Base-by-base conservation (phyloP, 1,140 invertebrate genomes). In the Cherax destructor region DNA sequence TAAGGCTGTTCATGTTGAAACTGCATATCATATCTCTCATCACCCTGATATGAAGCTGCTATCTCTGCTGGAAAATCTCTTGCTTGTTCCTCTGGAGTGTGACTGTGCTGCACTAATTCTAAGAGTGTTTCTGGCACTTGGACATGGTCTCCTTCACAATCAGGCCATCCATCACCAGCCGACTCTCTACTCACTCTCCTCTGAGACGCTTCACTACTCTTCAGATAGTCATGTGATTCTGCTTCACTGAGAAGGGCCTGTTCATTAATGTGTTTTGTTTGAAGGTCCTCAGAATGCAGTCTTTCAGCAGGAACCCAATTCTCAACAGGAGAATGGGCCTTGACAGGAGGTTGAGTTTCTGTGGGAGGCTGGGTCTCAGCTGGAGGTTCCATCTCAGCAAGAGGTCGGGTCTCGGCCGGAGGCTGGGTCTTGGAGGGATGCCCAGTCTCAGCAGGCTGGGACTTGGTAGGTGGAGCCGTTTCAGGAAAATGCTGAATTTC, bases 91-190 rank as follows among this genome's bases (percentile, higher is more conserved):
- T 50, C 59, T 74, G 61, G 10, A 21, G 49, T 21, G 24, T 74
- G 61, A 41, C 72, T 24, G 4, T 83, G 80, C 18, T 90, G 88
- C n/a, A 83, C 13, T 3, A 50, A 49, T 79, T 78, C 49, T 52
- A n/a, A 24, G 11, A 61, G 49, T 6, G 50, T 49, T 88, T 79
- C n/a, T 88, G 41, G 41, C 52, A 24, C 65, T 4, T 65, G 79
- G 21, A 18, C 16, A 41, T 49, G n/a, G 3, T 83, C 30, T 50
- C 50, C 83, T 56, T 91, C 89, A 83, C 89, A 91, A 24, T 91
- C 83, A 52, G 89, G 89, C 89, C 89, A 91, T n/a, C 89, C 89
- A 80, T 91, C 89, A 9, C 89, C 83, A 77, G 76, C 74, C 4
- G 83, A 30, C 30, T 85, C 83, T 50, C 56, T 72, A 30, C 52